Conservation (phyloP, 2,888 invertebrate genomes). For the Drosophila neotestacea region DNA sequence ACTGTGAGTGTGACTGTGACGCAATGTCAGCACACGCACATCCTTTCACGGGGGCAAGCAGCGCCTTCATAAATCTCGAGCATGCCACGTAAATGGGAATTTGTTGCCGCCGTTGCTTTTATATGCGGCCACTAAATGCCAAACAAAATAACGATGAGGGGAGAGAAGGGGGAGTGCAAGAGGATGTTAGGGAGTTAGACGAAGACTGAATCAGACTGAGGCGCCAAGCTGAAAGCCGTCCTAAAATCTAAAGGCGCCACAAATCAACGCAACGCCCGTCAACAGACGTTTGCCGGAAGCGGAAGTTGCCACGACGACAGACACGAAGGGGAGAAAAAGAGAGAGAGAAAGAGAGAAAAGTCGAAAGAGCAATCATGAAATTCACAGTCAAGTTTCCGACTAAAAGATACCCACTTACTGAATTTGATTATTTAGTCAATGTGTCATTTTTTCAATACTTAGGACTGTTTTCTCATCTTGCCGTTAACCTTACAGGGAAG, state of each 20-base stretch:
- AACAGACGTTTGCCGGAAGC: slow-evolving; percentile 67
- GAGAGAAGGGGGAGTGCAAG: background rate
- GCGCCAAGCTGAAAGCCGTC: slow-evolving; percentile 34
- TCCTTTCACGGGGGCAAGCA: slow-evolving; percentile 47
- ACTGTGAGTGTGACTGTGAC: slow-evolving; percentile 26
- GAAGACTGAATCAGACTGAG: slow-evolving; percentile 2
- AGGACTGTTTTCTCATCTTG: no score
- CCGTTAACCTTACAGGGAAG: no score
- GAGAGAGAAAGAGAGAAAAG: background rate
- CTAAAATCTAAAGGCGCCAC: slow-evolving; percentile 64
- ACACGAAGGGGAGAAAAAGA: background rate
- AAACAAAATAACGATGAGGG: slow-evolving; percentile 50
- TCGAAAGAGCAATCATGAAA: no score
- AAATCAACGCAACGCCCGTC: slow-evolving; percentile 66
- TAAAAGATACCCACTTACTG: no score
- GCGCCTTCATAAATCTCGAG: slow-evolving; percentile 67
- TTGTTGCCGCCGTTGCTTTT: slow-evolving; percentile 63
- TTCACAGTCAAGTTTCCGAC: no score
- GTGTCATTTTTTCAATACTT: no score
- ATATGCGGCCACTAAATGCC: slow-evolving; percentile 69
- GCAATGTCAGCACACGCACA: slow-evolving; percentile 65
- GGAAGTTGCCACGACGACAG: slow-evolving; percentile 63
- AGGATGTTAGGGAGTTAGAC: background rate
- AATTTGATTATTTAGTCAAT: no score
- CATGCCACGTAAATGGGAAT: slow-evolving; percentile 72